Base-by-base conservation (phyloP, 2,797 vertebrate species). In the Hipposideros larvatus region DNA sequence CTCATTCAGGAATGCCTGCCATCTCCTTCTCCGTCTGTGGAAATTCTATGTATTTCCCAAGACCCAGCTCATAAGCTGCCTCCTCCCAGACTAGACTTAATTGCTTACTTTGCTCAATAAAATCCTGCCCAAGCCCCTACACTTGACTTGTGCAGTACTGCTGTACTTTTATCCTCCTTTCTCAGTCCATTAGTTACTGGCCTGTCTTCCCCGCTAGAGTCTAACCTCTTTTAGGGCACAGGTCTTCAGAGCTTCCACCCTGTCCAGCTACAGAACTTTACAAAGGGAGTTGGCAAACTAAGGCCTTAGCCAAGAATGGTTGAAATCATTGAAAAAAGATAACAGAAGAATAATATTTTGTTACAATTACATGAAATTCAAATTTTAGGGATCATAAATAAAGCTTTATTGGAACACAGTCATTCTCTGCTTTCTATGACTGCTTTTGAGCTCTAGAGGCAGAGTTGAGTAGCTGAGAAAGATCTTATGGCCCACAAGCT, bases 1-100 rank as follows among this genome's bases (percentile, higher is more conserved):
- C 95, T 89, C 74, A 78, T 80, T 91, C 78, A 83, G 86, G 71
- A 92, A 95, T 66, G 88, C 70, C 79, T 95, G 82, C 31, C 68
- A 83, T 68, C 51, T 96, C 90, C 80, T 92, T 87, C 84, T 87
- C 87, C 88, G 73, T 78, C 94, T 95, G 66, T 75, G 87, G 89
- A 92, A 92, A 94, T 66, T 63, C 41, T 84, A 89, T n/a, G 48
- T 48, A 51, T 94, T 96, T 89, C 82, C 43, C 71, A 96, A 97
- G 59, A 55, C 31, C n/a, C 74, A 59, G 78, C 37, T 84, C 82
- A 80, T 94, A 91, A 53, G 11, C 79, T 41, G 70, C 83, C 92
- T 87, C 88, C 92, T 94, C 68, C 84, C 82, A 31, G 51, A 22
- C 21, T 19, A 41, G 41, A 65, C 37, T 24, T 46, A 83, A 37